Evolutionary conservation across 35 echinoderm and acorn worm species (phyloP), one percentile per base, ranked within the genome.

Genomic region (Nesometra sesokonis): DNA sequence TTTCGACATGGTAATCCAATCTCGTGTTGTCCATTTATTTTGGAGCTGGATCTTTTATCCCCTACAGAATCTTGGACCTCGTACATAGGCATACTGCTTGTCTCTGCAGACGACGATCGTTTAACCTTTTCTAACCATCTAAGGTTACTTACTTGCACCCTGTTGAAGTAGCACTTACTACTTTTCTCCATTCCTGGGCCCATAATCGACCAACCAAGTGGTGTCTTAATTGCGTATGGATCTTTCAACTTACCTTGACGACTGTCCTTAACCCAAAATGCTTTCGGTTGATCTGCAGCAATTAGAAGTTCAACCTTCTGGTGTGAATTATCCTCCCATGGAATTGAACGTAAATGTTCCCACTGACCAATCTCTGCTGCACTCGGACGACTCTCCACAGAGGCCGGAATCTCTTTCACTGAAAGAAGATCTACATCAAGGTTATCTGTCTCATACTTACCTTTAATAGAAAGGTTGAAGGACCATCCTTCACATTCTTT

Each of bases 81-180:
- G n/a, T n/a, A n/a, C n/a, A n/a, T n/a, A 29, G 32, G 79, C 17
- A 87, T 13, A 15, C 86, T 35, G 30, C 86, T 87, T 13, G 78
- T 87, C 33, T 86, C 85, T 29, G 57, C 31, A 82, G 80, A 0
- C 82, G 34, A 84, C 15, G 40, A 47, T 38, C 32, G n/a, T 0
- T 84, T 0, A 9, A 82, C 80, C 31, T 89, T 79, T 4, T 89
- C 36, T 0, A 89, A 33, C 9, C 82, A 32, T 37, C 43, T 37
- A 19, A 82, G 40, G 19, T 89, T 89, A 35, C 87, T 82, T 36
- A 89, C 87, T 7, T 89, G 15, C 0, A 89, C 67, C 15, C 78
- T 37, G 30, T 89, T 32, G 31, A 33, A 33, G 81, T 83, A 27
- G 11, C 21, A 0, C 36, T 30, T 29, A n/a, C 21, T 83, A 29